Evolutionary conservation across 2,113 vertebrate genomes (phyloP).

Genomic region (Sturnus vulgaris): DNA sequence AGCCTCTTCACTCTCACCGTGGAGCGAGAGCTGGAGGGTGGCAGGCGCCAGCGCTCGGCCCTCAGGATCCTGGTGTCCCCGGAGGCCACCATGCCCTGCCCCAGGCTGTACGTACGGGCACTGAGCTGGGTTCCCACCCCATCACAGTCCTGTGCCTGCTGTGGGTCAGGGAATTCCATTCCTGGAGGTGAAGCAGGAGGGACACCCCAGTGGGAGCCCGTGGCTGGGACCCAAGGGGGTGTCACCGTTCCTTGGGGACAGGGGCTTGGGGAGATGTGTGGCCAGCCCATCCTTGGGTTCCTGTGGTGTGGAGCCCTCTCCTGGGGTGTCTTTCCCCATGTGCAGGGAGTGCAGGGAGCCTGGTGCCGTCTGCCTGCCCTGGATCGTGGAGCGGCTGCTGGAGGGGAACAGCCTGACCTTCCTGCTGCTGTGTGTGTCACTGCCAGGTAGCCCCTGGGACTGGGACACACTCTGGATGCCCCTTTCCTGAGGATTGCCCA

Average conservation of each 20-base stretch:
- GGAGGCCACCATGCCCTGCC: constrained; percentile 45
- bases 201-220: accelerated
- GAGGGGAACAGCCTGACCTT: constrained; percentile 64
- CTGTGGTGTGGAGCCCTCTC: not conserved
- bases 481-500: not conserved
- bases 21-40: constrained; percentile 56
- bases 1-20: constrained; percentile 72
- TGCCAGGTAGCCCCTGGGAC: constrained; percentile 56
- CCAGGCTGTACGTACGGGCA: not conserved
- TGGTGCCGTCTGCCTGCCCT: constrained; percentile 23
- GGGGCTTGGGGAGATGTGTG: not conserved
- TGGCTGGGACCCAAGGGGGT: not conserved
- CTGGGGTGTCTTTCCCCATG: not conserved
- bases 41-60: constrained; percentile 41
- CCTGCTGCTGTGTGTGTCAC: constrained; percentile 63
- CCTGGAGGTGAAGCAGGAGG: not conserved
- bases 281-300: not conserved
- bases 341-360: constrained; percentile 37
- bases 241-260: accelerated
- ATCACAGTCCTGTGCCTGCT: accelerated
- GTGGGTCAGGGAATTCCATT: accelerated
- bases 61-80: constrained; percentile 74
- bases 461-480: not conserved
- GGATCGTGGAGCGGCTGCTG: constrained; percentile 59
- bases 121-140: accelerated